phyloP scores from a whole-genome alignment of 2,888 invertebrate species.

The Oconnorella tubifera region DNA sequence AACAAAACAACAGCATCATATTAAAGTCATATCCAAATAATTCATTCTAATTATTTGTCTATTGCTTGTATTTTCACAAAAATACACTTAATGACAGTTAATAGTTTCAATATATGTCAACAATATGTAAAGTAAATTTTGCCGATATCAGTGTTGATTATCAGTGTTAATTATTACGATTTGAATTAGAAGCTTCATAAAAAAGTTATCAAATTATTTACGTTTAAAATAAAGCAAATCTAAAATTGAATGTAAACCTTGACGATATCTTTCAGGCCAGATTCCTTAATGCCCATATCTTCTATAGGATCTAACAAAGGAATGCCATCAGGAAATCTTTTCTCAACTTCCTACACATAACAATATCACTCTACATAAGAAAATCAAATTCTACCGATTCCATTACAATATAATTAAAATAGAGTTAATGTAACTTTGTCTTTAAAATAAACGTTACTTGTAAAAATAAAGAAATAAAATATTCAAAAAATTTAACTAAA shows the following conservation, averaged over 20 bases:
- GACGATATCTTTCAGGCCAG: conserved; percentile 54
- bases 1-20: not conserved
- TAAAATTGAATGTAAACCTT: conserved; percentile 12
- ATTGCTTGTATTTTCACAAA: not conserved
- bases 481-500: too few relatives aligned
- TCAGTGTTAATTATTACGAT: too few relatives aligned
- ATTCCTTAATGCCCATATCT: conserved; percentile 91
- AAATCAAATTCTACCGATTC: too few relatives aligned
- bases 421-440: too few relatives aligned
- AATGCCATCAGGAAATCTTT: conserved; percentile 80
- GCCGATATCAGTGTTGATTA: too few relatives aligned
- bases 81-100: not conserved
- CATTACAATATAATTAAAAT: too few relatives aligned
- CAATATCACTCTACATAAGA: too few relatives aligned
- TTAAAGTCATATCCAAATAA: not conserved
- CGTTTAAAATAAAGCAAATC: too few relatives aligned
- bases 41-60: not conserved
- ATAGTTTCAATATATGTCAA: not conserved
- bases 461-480: too few relatives aligned
- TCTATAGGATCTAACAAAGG: conserved; percentile 87
- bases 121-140: not conserved
- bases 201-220: too few relatives aligned
- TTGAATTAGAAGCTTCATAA: too few relatives aligned
- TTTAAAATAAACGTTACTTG: too few relatives aligned
- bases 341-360: conserved; percentile 64